Evolutionary conservation across 2,797 vertebrate genomes (phyloP).

Genomic region (Aphelocoma californica): DNA sequence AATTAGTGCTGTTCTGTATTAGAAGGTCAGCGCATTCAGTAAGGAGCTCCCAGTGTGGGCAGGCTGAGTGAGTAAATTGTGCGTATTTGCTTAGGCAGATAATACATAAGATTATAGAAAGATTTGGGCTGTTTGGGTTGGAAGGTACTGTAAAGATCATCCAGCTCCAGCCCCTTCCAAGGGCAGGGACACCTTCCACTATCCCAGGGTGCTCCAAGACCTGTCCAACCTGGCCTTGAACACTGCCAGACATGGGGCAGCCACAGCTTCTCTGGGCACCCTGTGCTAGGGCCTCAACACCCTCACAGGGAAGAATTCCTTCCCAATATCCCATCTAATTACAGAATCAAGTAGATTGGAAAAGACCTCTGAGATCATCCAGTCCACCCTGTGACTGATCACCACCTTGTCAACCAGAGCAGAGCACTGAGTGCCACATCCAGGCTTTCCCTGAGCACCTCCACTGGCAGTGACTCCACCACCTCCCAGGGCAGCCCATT

Average conservation of each 20-base stretch:
- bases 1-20: not conserved
- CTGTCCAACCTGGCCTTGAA: accelerated
- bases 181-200: not conserved
- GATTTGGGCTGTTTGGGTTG: not conserved
- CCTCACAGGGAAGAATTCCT: not conserved
- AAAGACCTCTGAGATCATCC: not conserved
- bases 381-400: not conserved
- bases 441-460: not conserved
- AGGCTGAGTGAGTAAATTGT: not conserved
- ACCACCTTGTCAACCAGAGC: not conserved
- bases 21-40: not conserved
- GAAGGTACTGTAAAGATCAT: not conserved
- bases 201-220: accelerated
- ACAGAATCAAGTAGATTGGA: too few species aligned
- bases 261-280: accelerated
- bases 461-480: too few species aligned
- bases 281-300: not conserved
- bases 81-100: not conserved
- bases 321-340: not conserved
- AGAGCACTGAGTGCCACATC: not conserved
- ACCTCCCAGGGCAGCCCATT: not conserved
- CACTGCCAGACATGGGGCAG: not conserved
- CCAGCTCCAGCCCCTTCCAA: not conserved
- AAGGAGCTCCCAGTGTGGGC: not conserved
- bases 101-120: not conserved